Evolutionary conservation across 2,113 vertebrate species (phyloP).

Genomic region (Bolborhynchus lineola): DNA sequence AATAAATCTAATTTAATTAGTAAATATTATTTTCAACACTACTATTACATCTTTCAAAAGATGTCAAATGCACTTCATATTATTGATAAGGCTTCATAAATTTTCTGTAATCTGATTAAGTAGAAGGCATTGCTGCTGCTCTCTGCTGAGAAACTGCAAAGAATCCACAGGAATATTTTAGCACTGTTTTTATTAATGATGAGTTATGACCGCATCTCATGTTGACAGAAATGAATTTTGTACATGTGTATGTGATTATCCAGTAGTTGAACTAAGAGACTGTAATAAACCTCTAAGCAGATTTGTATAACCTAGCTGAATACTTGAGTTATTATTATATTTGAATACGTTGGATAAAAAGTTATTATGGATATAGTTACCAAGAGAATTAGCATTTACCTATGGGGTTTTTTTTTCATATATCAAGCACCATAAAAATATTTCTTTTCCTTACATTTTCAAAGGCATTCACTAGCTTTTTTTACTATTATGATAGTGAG

Average conservation of each 20-base stretch:
- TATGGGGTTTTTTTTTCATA: neutral
- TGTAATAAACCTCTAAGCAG: neutral
- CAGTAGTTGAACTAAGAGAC: neutral
- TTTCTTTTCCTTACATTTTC: neutral
- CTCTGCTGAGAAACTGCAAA: neutral
- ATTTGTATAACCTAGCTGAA: neutral
- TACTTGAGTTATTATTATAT: neutral
- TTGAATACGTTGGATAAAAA: accelerated
- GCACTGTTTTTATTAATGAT: neutral
- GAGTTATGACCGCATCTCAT: neutral
- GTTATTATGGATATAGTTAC: neutral
- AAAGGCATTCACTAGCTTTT: neutral
- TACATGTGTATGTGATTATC: neutral
- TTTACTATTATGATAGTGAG: neutral
- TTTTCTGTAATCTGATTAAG: neutral
- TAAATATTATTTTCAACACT: neutral
- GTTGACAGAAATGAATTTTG: neutral
- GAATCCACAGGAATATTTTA: neutral
- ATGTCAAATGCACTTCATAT: neutral
- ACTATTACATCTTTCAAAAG: slow-evolving; percentile 22
- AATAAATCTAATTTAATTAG: neutral
- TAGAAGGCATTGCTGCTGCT: neutral
- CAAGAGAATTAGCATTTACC: neutral
- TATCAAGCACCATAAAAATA: neutral
- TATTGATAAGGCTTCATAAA: neutral